phyloP scores from a whole-genome alignment of 1,140 invertebrate genomes.

The Ridgeia piscesae region DNA sequence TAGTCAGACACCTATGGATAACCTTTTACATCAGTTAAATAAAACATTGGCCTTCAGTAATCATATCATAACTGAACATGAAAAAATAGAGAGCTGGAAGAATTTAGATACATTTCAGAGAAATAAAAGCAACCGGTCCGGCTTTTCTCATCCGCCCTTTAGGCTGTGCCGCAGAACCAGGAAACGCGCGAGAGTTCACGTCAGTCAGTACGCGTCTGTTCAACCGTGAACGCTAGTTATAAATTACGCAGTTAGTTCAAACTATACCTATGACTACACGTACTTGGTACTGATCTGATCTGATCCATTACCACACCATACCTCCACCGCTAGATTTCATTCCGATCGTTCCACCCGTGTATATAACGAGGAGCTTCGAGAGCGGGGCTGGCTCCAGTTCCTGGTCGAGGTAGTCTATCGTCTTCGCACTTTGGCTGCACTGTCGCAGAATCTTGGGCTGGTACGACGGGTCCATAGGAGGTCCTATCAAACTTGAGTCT shows the following conservation, averaged over 20 bases:
- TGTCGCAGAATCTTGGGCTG: background rate
- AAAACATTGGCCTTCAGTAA: too few relatives aligned
- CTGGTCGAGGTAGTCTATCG: background rate
- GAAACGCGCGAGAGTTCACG: background rate
- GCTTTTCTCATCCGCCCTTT: too few relatives aligned
- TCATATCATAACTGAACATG: too few relatives aligned
- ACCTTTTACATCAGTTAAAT: too few relatives aligned
- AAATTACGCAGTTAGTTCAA: background rate
- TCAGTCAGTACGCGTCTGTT: background rate
- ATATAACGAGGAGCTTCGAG: conserved; percentile 22
- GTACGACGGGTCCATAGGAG: background rate
- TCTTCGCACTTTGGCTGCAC: background rate
- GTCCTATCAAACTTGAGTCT: background rate
- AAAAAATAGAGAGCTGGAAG: too few relatives aligned
- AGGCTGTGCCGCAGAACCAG: background rate
- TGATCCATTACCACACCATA: background rate
- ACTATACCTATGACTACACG: background rate
- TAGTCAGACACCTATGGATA: too few relatives aligned
- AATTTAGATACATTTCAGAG: too few relatives aligned
- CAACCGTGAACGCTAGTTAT: background rate
- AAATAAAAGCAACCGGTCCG: too few relatives aligned
- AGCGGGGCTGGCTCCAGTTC: background rate
- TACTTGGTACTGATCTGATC: too few relatives aligned
- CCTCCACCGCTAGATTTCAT: conserved; percentile 15
- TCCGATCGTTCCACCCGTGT: conserved; percentile 30